Evolutionary conservation across 2,113 vertebrate species (phyloP), one percentile per base, ranked within the genome.

Genomic region (Phalacrocorax aristotelis): DNA sequence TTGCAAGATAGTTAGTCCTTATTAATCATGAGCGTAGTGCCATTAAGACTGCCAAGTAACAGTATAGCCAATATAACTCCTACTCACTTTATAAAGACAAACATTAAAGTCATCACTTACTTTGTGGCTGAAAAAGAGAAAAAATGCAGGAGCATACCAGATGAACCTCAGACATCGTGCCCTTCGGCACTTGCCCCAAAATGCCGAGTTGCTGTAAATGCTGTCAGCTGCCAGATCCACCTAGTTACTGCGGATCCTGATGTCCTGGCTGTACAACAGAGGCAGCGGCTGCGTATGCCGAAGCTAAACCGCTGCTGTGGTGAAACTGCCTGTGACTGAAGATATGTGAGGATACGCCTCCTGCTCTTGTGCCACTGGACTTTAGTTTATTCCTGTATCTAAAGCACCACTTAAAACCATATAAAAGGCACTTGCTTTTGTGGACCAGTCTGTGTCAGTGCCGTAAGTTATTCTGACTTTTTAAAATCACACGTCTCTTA

Each of bases 61-160:
- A 83, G 52, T 85, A 92, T 83, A 94, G 80, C 78, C 69, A 95
- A 51, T 81, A 38, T 90, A 93, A 97, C 90, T 96, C 89, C 81
- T 75, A 90, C 71, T 94, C 70, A 68, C 84, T 90, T 89, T 88
- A 72, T 93, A 94, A 96, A 93, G 89, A 70, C 69, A 96, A 95
- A 92, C 40, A 93, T 77, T 94, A 91, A 91, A 96, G 66, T 96
- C 81, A 96, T 96, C 93, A 86, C 95, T 96, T 54, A 95, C 83
- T 96, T 86, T 72, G 80, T 54, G 57, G 66, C 65, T 92, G 32
- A 80, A 91, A 92, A 34, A 36, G 16, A 21, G 83, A 87, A 96
- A 96, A 72, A 95, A 96, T 51, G 70, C 48, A 90, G 81, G 60
- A 90, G 49, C 68, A 74, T 90, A 95, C 82, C 87, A 95, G 78